phyloP scores from a whole-genome alignment of 1,140 invertebrate genomes.

The Tetranychus urticae region DNA sequence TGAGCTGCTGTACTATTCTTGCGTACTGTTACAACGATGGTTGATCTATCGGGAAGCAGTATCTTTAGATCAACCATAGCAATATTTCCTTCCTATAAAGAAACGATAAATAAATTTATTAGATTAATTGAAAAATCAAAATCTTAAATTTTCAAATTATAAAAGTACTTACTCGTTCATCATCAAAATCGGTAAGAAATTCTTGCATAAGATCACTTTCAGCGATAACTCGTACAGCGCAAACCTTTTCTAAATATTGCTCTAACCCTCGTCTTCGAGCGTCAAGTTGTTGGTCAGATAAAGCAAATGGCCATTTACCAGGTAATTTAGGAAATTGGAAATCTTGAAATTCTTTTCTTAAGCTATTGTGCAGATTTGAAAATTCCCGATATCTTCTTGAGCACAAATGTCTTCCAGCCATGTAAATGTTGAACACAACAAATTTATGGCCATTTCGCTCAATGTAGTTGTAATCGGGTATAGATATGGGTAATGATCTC shows the following conservation, averaged over 20 bases:
- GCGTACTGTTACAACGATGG: conserved; percentile 72
- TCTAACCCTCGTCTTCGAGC: conserved; percentile 73
- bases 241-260: conserved; percentile 93
- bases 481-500: conserved; percentile 84
- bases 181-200: conserved; percentile 75
- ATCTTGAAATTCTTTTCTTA: conserved; percentile 88
- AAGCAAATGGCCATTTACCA: conserved; percentile 91
- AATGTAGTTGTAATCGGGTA: conserved; percentile 70
- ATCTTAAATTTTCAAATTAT: not conserved
- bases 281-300: conserved; percentile 89
- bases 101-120: not conserved
- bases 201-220: conserved; percentile 93
- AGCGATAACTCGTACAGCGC: conserved; percentile 87
- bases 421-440: conserved; percentile 94
- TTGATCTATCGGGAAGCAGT: conserved; percentile 48
- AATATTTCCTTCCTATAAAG: conserved; percentile 38
- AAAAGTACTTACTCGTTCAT: conserved; percentile 32
- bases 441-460: conserved; percentile 62
- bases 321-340: conserved; percentile 95
- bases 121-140: not conserved
- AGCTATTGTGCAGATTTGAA: conserved; percentile 55
- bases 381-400: conserved; percentile 89
- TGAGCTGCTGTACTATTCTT: conserved; percentile 70
- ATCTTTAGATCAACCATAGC: conserved; percentile 77
- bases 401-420: conserved; percentile 91